Evolutionary conservation across 2,888 invertebrate species (phyloP), one percentile per base, ranked within the genome.

Genomic region (Cephus pulcher): DNA sequence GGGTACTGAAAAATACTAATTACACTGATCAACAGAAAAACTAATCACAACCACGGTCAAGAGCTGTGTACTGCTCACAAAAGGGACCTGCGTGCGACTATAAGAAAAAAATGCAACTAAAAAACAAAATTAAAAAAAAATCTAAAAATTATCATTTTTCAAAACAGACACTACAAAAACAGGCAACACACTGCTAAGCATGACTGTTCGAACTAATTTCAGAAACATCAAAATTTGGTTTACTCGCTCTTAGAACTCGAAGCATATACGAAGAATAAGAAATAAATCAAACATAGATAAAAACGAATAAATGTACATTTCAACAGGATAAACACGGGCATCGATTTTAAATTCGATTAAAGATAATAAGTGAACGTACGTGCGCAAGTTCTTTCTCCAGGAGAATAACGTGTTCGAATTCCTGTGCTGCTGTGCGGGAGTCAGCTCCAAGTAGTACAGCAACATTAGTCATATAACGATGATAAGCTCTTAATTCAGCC

Each of bases 341-440:
- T 33, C 23, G 33, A n/a, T 4, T 40, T n/a, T 15, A 9, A 15
- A 23, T 6, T 23, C 23, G 1, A 23, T 23, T 56, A 56, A 56
- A 2, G 56, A 56, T 34, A 70, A n/a, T 1, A 73, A 32, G 75
- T 34, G 40, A 76, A 78, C 91, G 91, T 92, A 96, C 97, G 90
- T 97, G 97, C 23, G 97, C 97, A 76, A 98, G 92, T 83, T 94
- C 93, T 74, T 95, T 95, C 91, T 98, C 98, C 86, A 98, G 95
- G 37, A 93, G 93, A 34, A 98, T 93, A 12, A 97, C 96, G 82
- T 95, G 93, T 79, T 93, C 90, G 80, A 97, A 94, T 87, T 98
- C 96, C 1, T 92, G 92, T 0, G 92, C 92, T 0, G 97, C 97
- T 0, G 93, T 94, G 9, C 92, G 91, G 1, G 94, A 92, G 88